These are phyloP conservation scores for Arothron firmamentum DNA, from an alignment of 2,113 vertebrate species.

Conservation along the genomic window DNA sequence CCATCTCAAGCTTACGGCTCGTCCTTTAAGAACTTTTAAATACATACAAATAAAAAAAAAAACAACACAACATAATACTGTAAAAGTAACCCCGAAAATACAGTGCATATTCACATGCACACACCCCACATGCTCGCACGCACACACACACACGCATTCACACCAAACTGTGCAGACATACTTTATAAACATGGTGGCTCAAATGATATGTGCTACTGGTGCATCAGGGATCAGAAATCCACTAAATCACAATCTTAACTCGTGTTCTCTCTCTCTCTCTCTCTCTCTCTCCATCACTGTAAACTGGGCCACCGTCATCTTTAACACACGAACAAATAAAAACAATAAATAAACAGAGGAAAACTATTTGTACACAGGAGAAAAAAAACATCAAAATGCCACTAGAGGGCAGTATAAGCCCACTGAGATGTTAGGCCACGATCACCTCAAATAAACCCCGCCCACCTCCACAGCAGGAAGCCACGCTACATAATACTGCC, in stretches of 20 bases:
- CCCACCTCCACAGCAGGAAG: constrained; percentile 18
- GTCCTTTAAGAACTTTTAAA: constrained; percentile 45
- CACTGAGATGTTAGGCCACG: constrained; percentile 57
- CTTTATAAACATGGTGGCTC: constrained; percentile 51
- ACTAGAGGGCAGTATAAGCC: constrained; percentile 38
- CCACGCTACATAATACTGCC: constrained; percentile 77
- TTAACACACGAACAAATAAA: constrained; percentile 50
- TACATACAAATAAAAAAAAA: constrained; percentile 65
- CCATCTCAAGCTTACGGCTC: constrained; percentile 55
- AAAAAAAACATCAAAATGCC: constrained; percentile 22
- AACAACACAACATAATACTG: constrained; percentile 72
- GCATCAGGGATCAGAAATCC: constrained; percentile 35
- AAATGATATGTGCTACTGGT: constrained; percentile 66
- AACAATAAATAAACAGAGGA: constrained; percentile 46
- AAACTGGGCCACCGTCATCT: constrained; percentile 43
- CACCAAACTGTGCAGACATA: constrained; percentile 42
- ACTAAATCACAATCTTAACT: constrained; percentile 1
- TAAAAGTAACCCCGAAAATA: constrained; percentile 61
- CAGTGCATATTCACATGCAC: constrained; percentile 48
- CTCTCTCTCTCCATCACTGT: constrained; percentile 37
- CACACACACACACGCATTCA: constrained; percentile 23
- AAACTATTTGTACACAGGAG: constrained; percentile 58
- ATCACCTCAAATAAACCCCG: constrained; percentile 38
- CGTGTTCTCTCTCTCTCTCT: constrained; percentile 23
- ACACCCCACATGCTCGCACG: constrained; percentile 7